Evolutionary conservation across 37 sponge, comb jelly and placozoan genomes (phyloP), one percentile per base, ranked within the genome.

Genomic region (Tethya wilhelma): DNA sequence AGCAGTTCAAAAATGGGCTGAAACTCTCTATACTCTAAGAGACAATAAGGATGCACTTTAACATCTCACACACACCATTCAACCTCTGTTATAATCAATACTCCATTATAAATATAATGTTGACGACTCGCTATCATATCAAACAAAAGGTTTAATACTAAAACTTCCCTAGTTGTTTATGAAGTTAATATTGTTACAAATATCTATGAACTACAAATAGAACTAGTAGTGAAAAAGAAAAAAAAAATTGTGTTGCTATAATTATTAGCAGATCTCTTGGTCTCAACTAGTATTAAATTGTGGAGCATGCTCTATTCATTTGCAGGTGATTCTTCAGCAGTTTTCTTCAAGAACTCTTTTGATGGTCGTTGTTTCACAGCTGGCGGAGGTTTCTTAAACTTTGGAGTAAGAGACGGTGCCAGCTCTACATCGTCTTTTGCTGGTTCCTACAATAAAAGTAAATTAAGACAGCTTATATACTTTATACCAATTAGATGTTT

Each of bases 301-400:
- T n/a, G n/a, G n/a, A n/a, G n/a, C n/a, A n/a, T n/a, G n/a, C n/a
- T n/a, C n/a, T n/a, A n/a, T n/a, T 19, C 53, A 19, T 14, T 49
- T 49, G 14, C 9, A 49, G 53, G 14, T 19, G 53, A 49, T 17
- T 67, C 67, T 34, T 28, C 32, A 32, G 73, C 73, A 31, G 1
- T 46, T 29, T 49, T 72, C 11, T 40, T 40, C 25, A 34, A 26
- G 42, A 38, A 39, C 34, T 39, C 69, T 39, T 34, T 44, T 2
- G 73, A 53, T 7, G 73, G 73, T 32, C 53, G 45, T 56, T 72
- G 45, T 56, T 72, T 72, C 26, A 36, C 4, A 44, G 73, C 73
- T 28, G 73, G 73, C 25, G 73, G 73, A 33, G 73, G 73, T 33
- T 72, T 72, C 55, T 72, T 72, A 56, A 49, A 49, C 34, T 72